These are phyloP conservation scores for Byasa hedistus DNA, from an alignment of 2,888 invertebrate genomes.

Conservation along the genomic window DNA sequence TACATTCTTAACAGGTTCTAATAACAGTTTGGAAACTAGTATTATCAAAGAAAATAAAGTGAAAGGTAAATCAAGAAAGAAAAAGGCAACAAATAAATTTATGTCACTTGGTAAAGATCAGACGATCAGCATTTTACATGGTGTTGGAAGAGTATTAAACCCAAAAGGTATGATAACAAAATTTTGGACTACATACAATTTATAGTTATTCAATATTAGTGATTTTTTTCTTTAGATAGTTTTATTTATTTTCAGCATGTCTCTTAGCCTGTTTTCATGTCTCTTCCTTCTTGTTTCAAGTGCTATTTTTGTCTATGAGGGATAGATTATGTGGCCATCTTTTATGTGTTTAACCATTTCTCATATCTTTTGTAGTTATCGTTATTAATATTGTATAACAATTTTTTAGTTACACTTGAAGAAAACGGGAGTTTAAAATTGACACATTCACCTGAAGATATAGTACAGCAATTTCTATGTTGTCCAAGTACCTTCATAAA, in stretches of 20 bases:
- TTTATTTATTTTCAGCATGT: too few relatives aligned
- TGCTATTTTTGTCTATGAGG: too few relatives aligned
- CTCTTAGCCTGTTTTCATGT: too few relatives aligned
- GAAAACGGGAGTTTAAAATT: slow-evolving; percentile 32
- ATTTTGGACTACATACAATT: background rate
- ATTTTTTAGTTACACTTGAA: slow-evolving; percentile 19
- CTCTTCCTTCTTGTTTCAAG: too few relatives aligned
- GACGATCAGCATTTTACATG: slow-evolving; percentile 86
- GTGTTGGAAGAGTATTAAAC: slow-evolving; percentile 87
- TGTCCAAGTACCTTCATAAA: slow-evolving; percentile 84
- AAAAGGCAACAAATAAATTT: slow-evolving; percentile 64
- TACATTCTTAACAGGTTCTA: slow-evolving; percentile 48
- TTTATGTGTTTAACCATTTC: too few relatives aligned
- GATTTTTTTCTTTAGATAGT: too few relatives aligned
- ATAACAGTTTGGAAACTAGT: slow-evolving; percentile 63
- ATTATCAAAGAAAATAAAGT: slow-evolving; percentile 57
- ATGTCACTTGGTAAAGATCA: slow-evolving; percentile 83
- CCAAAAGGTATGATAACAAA: slow-evolving; percentile 82
- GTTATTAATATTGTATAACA: background rate
- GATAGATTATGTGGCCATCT: too few relatives aligned
- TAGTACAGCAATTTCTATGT: slow-evolving; percentile 83
- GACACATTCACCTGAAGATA: slow-evolving; percentile 81
- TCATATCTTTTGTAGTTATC: background rate
- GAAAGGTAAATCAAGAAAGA: slow-evolving; percentile 70
- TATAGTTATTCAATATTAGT: too few relatives aligned